Percentiles rank a stretch among this genome's conserved stretches.
These are phyloP conservation scores for Volucella inflata DNA, from an alignment of 2,888 invertebrate genomes.

Conservation along the genomic window DNA sequence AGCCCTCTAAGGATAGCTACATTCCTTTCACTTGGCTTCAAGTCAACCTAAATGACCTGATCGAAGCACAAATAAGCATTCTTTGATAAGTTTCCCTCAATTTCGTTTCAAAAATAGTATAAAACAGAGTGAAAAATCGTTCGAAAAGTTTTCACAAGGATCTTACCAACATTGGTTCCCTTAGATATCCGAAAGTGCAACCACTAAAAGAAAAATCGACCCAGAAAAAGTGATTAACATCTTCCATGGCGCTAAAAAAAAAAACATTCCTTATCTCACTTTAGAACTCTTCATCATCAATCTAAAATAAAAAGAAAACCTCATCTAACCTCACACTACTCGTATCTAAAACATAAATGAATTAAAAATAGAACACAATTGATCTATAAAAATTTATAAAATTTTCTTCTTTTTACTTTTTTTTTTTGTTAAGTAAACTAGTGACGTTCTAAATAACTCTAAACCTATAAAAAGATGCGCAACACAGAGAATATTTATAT, in stretches of 20 bases:
- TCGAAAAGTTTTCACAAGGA: no score
- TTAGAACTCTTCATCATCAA: neutral
- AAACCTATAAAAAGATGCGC: constrained; percentile 53
- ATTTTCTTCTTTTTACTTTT: neutral
- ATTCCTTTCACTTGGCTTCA: no score
- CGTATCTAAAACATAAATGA: neutral
- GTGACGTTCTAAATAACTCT: constrained; percentile 57
- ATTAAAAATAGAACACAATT: constrained; percentile 42
- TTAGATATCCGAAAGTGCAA: neutral
- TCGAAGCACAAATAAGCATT: no score
- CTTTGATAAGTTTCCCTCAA: no score
- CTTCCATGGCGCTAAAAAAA: constrained; percentile 20
- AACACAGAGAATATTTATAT: neutral
- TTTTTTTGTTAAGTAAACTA: constrained; percentile 7
- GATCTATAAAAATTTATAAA: constrained; percentile 27
- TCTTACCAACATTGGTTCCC: no score
- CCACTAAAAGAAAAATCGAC: neutral
- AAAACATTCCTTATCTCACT: neutral
- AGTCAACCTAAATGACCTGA: no score
- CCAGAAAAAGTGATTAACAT: neutral
- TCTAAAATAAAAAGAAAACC: neutral
- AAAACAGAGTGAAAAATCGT: no score
- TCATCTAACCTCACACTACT: constrained; percentile 5
- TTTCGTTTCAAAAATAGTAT: no score
- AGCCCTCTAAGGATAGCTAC: no score